These are phyloP conservation scores for Nomada ruficornis DNA, from an alignment of 2,888 invertebrate genomes.

Conservation along the genomic window DNA sequence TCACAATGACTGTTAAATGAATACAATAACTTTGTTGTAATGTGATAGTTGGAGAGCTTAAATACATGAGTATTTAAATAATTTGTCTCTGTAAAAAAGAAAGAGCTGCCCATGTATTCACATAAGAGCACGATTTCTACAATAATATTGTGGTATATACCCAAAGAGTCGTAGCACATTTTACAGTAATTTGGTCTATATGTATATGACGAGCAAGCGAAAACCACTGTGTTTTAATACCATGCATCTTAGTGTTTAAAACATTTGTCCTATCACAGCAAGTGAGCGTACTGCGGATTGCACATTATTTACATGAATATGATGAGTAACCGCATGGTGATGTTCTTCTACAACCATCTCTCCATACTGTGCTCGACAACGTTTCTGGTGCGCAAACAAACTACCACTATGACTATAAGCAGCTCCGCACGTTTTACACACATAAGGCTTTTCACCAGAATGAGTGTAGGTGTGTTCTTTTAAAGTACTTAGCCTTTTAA, in stretches of 20 bases:
- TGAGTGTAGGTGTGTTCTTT: slow-evolving; percentile 83
- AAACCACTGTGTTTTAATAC: slow-evolving; percentile 10
- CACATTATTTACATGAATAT: slow-evolving; percentile 82
- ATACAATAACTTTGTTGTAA: slow-evolving; percentile 24
- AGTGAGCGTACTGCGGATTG: slow-evolving; percentile 81
- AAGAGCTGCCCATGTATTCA: slow-evolving; percentile 62
- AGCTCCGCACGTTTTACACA: slow-evolving; percentile 83
- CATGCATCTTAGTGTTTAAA: slow-evolving; percentile 64
- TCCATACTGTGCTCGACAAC: slow-evolving; percentile 81
- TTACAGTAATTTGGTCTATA: slow-evolving; percentile 13
- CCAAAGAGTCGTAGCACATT: slow-evolving; percentile 21
- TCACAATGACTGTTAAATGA: slow-evolving; percentile 1
- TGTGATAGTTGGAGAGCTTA: slow-evolving; percentile 48
- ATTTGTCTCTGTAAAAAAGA: slow-evolving; percentile 44
- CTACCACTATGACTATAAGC: slow-evolving; percentile 83
- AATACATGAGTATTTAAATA: slow-evolving; percentile 50
- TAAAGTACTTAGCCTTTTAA: slow-evolving; percentile 82
- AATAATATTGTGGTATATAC: slow-evolving; percentile 35
- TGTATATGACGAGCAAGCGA: slow-evolving; percentile 26
- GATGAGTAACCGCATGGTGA: slow-evolving; percentile 77
- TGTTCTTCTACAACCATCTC: slow-evolving; percentile 81
- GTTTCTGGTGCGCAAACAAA: slow-evolving; percentile 82
- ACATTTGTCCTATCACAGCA: slow-evolving; percentile 82
- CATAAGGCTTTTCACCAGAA: slow-evolving; percentile 83
- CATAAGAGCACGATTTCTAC: slow-evolving; percentile 49